Evolutionary conservation across 2,888 invertebrate genomes (phyloP), one percentile per base, ranked within the genome.

Genomic region (Eupithecia dodoneata): DNA sequence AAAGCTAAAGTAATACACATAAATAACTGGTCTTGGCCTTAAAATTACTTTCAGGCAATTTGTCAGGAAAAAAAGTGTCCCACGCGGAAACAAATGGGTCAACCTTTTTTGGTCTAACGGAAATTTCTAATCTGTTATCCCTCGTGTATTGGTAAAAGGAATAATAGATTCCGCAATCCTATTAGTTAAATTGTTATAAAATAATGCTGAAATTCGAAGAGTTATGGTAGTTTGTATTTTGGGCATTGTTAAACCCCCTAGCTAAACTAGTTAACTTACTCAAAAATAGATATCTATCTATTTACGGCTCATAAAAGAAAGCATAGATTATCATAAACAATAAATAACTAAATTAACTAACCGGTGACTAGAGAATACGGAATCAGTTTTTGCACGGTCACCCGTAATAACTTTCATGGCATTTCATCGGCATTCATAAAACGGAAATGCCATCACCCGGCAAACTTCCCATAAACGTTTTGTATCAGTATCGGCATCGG

Each of bases 41-140:
- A 92, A 93, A 93, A 93, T 93, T 93, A 93, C 92, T 92, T 92
- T 91, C 93, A 90, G 90, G 88, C 93, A 92, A 93, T 93, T 93
- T 93, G 93, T 93, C 92, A 90, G 90, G 90, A 88, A 90, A 91
- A 44, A 92, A 93, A 93, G 89, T 91, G 91, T 90, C 91, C 88
- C 88, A 83, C 82, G 83, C 83, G 83, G 88, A 88, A 91, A 93
- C 89, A 91, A 93, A 93, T 92, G 91, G 91, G 86, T 86, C 90
- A 89, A 91, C 92, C 92, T 91, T 93, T 92, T 92, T 90, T 88
- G 85, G 87, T 85, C 85, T 87, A 90, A 89, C 88, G 88, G 88
- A 89, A 90, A 89, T 90, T 89, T 88, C 88, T 92, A 92, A 92
- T 92, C 90, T 89, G 89, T 90, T 91, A 90, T 87, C 87, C 88